Base-by-base conservation (phyloP, 1,140 invertebrate species). In the Meloidogyne hapla region DNA sequence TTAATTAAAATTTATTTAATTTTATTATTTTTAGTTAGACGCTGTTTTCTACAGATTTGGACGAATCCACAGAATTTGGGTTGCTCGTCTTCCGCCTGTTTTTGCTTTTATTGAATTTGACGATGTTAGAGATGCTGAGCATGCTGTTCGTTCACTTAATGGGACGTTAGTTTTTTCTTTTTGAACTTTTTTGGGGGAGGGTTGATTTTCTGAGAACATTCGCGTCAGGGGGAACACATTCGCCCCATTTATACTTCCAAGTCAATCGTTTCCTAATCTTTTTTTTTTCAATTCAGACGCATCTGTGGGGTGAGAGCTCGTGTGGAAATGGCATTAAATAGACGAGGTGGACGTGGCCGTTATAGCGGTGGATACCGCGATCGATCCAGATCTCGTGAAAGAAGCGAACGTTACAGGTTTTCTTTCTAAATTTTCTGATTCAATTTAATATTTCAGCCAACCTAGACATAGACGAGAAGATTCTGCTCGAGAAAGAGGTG, bases 101-200 rank as follows among this genome's bases (percentile, higher is more conserved):
- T 97, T 97, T 90, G 94, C 94, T 21, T 97, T 97, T 89, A 93
- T 97, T 23, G 94, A 96, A 88, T 97, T 94, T 89, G 94, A 97
- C 89, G 94, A 95, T 88, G 91, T 92, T 83, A 91, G 93, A 85
- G 94, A 97, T 89, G 94, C 94, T 9, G 94, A 94, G 87, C 94
- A 98, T 90, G 93, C 94, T 13, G 92, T 94, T 18, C 90, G 93
- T 83, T 94, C 92, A 66, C 89, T 98, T 74, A 94, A 98, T 90
- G 95, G 95, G 83, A 72, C 75, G 86, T 87, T 48, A 69, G 80
- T 82, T 66, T 69, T 13, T 38, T 82, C 12, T 6, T 18, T 64
- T 48, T 21, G 21, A 69, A n/a, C n/a, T n/a, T 33, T 33, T 33
- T 33, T 6, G 3, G 2, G 33, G 33, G 33, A 1, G 2, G 33